phyloP scores from a whole-genome alignment of 2,113 vertebrate species.

The Chloroceryle aenea region DNA sequence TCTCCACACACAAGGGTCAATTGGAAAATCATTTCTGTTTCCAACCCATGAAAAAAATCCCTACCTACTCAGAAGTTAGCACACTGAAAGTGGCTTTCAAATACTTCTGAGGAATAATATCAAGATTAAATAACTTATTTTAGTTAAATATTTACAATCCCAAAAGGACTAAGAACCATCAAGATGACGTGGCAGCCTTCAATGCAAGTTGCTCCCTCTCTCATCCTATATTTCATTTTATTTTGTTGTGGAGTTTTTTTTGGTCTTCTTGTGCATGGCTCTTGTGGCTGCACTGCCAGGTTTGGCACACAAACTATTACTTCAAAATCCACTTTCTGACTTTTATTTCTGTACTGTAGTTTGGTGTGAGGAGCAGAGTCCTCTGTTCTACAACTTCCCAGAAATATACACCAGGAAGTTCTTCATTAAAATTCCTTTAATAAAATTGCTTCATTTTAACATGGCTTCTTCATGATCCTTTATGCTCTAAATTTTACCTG shows the following conservation, averaged over 20 bases:
- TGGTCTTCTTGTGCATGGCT: neutral
- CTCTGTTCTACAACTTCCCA: neutral
- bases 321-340: neutral
- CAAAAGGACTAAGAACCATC: neutral
- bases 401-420: neutral
- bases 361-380: neutral
- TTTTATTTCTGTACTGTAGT: neutral
- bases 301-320: neutral
- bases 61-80: neutral
- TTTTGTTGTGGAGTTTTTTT: neutral
- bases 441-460: neutral
- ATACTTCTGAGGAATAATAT: neutral
- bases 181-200: neutral
- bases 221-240: neutral
- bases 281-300: neutral
- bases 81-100: neutral
- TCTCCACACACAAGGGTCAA: neutral
- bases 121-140: neutral
- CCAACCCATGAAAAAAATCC: accelerated
- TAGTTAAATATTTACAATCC: neutral
- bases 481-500: neutral
- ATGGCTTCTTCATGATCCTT: neutral
- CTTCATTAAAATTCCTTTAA: neutral
- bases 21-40: neutral
- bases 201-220: neutral